Evolutionary conservation across 2,113 vertebrate species (phyloP).

Genomic region (Clarias macrocephalus): DNA sequence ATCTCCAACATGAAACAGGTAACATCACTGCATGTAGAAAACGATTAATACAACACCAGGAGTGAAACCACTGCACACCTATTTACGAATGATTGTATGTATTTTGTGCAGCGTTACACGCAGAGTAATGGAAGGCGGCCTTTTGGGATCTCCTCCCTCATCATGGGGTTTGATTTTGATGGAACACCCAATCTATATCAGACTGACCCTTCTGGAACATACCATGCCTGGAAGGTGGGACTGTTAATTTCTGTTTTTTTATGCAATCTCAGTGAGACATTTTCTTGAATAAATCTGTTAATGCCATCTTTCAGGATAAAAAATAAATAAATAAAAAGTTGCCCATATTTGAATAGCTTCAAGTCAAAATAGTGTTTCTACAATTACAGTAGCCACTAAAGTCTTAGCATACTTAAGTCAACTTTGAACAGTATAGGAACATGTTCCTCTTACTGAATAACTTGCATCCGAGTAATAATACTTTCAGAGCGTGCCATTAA

Average conservation of each 20-base stretch:
- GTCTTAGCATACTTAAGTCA: background rate
- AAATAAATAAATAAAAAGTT: too few relatives aligned
- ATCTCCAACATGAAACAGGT: constrained; percentile 87
- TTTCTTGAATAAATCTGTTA: background rate
- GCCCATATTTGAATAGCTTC: too few relatives aligned
- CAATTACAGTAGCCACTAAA: background rate
- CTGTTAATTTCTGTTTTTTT: too few relatives aligned
- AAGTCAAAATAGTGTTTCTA: background rate
- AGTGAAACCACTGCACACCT: background rate
- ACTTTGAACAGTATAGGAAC: background rate
- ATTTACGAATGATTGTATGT: too few relatives aligned
- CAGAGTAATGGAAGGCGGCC: constrained; percentile 86
- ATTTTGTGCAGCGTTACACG: constrained; percentile 76
- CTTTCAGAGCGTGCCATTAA: background rate
- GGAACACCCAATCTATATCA: constrained; percentile 84
- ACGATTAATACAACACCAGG: background rate
- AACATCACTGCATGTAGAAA: background rate
- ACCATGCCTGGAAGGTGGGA: constrained; percentile 88
- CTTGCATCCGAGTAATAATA: background rate
- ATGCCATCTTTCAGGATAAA: too few relatives aligned
- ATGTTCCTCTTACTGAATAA: background rate
- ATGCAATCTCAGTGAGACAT: background rate
- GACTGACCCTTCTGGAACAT: constrained; percentile 85
- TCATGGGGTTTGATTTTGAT: constrained; percentile 86
- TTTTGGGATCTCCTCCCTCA: constrained; percentile 85